Percentiles rank a stretch among this genome's conserved stretches.
Conservation (phyloP, 2,113 vertebrate species). For the Euleptes europaea region DNA sequence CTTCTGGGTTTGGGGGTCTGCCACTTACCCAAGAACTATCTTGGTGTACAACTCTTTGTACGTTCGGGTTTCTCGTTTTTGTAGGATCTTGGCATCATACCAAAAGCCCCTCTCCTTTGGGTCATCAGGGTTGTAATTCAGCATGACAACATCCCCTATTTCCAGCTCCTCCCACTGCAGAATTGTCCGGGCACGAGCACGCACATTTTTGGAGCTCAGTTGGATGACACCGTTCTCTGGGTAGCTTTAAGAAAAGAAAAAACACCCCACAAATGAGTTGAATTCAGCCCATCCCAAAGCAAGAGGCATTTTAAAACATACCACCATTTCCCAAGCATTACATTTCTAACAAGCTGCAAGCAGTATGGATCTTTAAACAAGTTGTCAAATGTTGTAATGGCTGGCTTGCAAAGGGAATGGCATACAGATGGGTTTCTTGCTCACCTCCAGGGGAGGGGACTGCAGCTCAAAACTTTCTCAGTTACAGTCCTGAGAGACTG, state of each 20-base stretch:
- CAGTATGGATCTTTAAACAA: not conserved
- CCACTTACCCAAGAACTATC: constrained; percentile 88
- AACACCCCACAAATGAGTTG: not conserved
- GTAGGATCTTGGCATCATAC: constrained; percentile 93
- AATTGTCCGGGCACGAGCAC: constrained; percentile 85
- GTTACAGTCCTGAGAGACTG: not conserved
- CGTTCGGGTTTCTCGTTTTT: constrained; percentile 86
- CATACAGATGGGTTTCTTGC: not conserved
- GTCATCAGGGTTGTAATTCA: constrained; percentile 94
- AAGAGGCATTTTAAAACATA: no score
- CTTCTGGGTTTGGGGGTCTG: no score
- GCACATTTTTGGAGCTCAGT: constrained; percentile 82
- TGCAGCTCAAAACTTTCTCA: not conserved
- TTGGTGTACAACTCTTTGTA: constrained; percentile 84
- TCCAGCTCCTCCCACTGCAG: constrained; percentile 92
- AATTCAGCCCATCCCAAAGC: not conserved
- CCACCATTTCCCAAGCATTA: no score
- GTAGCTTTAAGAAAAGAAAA: constrained; percentile 75
- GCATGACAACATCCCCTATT: constrained; percentile 90
- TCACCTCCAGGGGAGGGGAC: no score
- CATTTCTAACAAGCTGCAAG: not conserved
- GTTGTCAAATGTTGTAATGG: not conserved
- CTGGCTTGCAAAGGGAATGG: not conserved
- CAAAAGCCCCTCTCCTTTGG: constrained; percentile 94
- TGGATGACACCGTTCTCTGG: constrained; percentile 90